Conservation (phyloP, 1,140 invertebrate genomes). For the Cheumatopsyche charites region DNA sequence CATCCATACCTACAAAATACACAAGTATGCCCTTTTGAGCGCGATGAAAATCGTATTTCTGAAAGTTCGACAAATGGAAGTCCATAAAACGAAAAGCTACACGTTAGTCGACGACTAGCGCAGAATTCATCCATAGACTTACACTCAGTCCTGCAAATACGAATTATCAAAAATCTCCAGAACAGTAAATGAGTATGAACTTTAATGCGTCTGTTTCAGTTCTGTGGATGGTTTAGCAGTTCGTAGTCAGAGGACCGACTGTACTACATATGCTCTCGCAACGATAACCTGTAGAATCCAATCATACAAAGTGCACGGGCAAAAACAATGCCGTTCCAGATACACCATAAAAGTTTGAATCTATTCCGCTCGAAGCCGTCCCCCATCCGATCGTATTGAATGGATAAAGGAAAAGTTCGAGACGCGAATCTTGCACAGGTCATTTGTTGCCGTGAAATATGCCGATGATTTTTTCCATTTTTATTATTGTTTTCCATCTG, state of each 20-base stretch:
- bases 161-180: too few species aligned
- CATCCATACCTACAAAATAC: too few species aligned
- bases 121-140: too few species aligned
- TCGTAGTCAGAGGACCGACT: too few species aligned
- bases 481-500: neutral
- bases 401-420: constrained; percentile 36
- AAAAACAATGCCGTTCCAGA: constrained; percentile 25
- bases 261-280: too few species aligned
- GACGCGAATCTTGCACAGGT: constrained; percentile 25
- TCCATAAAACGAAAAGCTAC: too few species aligned
- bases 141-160: too few species aligned
- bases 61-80: too few species aligned
- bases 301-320: constrained; percentile 33
- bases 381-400: constrained; percentile 13
- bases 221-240: too few species aligned
- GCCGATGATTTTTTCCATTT: constrained; percentile 3
- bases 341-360: constrained; percentile 35
- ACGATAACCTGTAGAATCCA: constrained; percentile 34
- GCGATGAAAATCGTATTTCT: too few species aligned
- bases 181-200: too few species aligned
- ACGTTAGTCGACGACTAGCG: neutral
- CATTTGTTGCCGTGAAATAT: constrained; percentile 33
- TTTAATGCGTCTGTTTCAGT: too few species aligned
- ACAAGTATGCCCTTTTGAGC: neutral
- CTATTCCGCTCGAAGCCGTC: constrained; percentile 16